A percentile compares a stretch with the other conserved stretches of the same genome.
These are phyloP conservation scores for Tetropium fuscum DNA, from an alignment of 2,888 invertebrate species.

Conservation along the genomic window DNA sequence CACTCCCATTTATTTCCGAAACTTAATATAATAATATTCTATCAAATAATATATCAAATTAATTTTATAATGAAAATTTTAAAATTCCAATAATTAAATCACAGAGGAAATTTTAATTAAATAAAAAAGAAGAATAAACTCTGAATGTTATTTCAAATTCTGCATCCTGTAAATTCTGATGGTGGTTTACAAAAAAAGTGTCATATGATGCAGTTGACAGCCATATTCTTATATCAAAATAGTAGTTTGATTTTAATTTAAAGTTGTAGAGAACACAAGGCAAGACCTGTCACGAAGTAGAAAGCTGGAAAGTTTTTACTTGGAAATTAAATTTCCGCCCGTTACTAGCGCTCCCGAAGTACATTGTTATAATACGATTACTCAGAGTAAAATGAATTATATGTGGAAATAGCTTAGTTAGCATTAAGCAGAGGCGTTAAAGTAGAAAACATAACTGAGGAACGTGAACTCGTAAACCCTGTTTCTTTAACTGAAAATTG, in stretches of 20 bases:
- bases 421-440: constrained; percentile 15
- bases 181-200: too few species aligned
- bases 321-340: constrained; percentile 14
- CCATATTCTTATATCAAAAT: too few species aligned
- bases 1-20: too few species aligned
- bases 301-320: background rate
- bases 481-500: constrained; percentile 18
- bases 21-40: too few species aligned
- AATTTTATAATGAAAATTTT: too few species aligned
- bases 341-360: constrained; percentile 8
- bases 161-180: too few species aligned
- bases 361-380: constrained; percentile 17
- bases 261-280: background rate
- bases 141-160: too few species aligned
- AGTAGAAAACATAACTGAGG: constrained; percentile 14
- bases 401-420: constrained; percentile 23
- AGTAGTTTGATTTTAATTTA: background rate
- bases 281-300: constrained; percentile 4
- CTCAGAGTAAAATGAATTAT: constrained; percentile 19
- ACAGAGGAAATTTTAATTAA: too few species aligned
- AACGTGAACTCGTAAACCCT: constrained; percentile 17
- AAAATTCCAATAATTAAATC: too few species aligned
- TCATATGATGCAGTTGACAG: too few species aligned
- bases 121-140: too few species aligned
- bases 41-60: too few species aligned